Conservation (phyloP, 2,113 vertebrate genomes). For the Lethenteron camtschaticum region DNA sequence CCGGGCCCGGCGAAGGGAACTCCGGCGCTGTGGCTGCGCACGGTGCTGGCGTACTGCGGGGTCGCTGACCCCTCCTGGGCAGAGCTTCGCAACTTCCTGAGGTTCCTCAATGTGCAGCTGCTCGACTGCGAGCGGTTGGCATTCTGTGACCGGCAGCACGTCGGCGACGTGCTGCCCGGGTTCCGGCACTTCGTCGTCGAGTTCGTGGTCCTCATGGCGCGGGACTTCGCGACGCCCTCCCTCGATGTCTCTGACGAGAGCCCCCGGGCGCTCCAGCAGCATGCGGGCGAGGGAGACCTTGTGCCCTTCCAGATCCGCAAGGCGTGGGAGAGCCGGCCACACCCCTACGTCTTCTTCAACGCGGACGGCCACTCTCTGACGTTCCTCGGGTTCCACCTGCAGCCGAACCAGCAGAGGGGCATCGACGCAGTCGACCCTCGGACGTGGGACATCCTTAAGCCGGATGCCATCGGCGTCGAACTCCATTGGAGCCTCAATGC, state of each 20-base stretch:
- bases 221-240: constrained; percentile 76
- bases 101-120: constrained; percentile 62
- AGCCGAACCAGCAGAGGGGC: constrained; percentile 9
- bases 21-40: constrained; percentile 47
- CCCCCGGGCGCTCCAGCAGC: constrained; percentile 21
- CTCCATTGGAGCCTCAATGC: constrained; percentile 28
- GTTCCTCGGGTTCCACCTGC: constrained; percentile 70
- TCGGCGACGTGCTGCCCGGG: constrained; percentile 42
- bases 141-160: constrained; percentile 40
- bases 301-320: constrained; percentile 61
- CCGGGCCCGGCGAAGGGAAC: constrained; percentile 27
- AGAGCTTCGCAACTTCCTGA: constrained; percentile 58
- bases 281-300: constrained; percentile 36
- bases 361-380: constrained; percentile 61
- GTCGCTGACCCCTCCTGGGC: constrained; percentile 61
- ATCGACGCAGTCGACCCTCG: constrained; percentile 44
- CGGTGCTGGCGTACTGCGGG: constrained; percentile 54
- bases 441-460: constrained; percentile 30
- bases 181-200: constrained; percentile 78
- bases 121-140: constrained; percentile 53
- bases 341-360: constrained; percentile 86
- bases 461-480: constrained; percentile 30
- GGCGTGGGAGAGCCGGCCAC: constrained; percentile 71
- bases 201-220: constrained; percentile 90
- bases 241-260: constrained; percentile 64